Base-by-base conservation (phyloP, 2,888 invertebrate species). In the Chouioia cunea region DNA sequence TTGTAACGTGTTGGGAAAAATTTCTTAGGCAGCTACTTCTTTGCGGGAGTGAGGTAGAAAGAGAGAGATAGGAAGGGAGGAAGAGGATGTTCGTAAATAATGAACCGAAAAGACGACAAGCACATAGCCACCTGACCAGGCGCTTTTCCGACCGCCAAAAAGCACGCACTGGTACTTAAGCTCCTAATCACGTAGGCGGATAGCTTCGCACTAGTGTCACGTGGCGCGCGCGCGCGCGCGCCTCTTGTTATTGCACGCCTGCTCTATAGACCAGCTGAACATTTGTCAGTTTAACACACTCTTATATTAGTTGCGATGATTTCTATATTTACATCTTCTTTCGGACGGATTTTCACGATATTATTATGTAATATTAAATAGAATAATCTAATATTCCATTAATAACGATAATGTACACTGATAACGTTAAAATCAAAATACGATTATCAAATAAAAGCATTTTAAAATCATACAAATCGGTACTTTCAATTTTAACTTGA, bases 121-220 rank as follows among this genome's bases (percentile, higher is more conserved):
- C 4, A 1, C 15, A 15, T 53, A 22, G 47, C 62, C 58, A 71
- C 62, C 63, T 67, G 63, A 67, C 66, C 58, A 67, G 53, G 52
- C 63, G 65, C 66, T 71, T 71, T 63, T 62, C 63, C 56, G n/a
- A 27, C 65, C 59, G 23, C 23, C 60, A 56, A 70, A n/a, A n/a
- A 10, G 64, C 70, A 70, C 70, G 65, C 65, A 65, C 60, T 65
- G 70, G 70, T 65, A 70, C 65, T 70, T 65, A 70, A 60, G 22
- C 23, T 47, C 18, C 47, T 67, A 71, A 57, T 58, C 62, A 60
- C 54, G 27, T 48, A 36, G 59, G 23, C 18, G n/a, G 18, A 12
- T 18, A 22, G 1, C 27, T n/a, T 56, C 8, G 1, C 23, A 23
- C n/a, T n/a, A 43, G 36, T 6, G 18, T 52, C 50, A 52, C 22